Conservation (phyloP, 2,888 invertebrate genomes). For the Enchytraeus crypticus region DNA sequence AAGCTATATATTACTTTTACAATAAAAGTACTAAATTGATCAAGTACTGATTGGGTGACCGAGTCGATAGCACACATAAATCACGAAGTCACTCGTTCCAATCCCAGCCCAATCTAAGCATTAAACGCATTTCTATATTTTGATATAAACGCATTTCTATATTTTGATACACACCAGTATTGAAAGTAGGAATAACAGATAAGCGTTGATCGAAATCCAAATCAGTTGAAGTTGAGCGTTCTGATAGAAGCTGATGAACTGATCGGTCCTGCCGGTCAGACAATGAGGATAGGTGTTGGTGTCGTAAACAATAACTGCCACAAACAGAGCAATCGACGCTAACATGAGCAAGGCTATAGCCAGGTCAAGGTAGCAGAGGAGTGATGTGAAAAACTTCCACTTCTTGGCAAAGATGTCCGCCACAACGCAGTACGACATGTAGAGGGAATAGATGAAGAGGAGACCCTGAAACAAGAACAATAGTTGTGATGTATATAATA, state of each 20-base stretch:
- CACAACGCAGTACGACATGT: neutral
- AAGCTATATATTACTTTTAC: no score
- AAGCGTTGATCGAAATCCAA: conserved; percentile 1
- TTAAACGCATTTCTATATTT: no score
- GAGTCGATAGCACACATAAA: no score
- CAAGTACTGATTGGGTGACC: no score
- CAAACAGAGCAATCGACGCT: neutral
- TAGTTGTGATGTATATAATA: no score
- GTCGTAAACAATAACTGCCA: neutral
- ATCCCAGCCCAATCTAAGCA: no score
- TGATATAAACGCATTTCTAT: no score
- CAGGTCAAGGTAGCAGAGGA: neutral
- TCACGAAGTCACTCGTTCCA: no score
- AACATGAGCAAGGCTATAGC: neutral
- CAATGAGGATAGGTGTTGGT: neutral
- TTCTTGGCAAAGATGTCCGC: neutral
- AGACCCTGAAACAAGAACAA: neutral
- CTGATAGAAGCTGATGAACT: neutral
- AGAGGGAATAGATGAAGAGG: neutral
- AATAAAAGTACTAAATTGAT: no score
- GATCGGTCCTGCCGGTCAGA: neutral
- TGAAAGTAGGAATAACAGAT: neutral
- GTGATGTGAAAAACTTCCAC: neutral
- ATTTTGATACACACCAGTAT: conserved; percentile 2
- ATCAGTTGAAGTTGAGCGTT: neutral